Conservation (phyloP, 2,113 vertebrate species). For the Odobenus rosmarus region DNA sequence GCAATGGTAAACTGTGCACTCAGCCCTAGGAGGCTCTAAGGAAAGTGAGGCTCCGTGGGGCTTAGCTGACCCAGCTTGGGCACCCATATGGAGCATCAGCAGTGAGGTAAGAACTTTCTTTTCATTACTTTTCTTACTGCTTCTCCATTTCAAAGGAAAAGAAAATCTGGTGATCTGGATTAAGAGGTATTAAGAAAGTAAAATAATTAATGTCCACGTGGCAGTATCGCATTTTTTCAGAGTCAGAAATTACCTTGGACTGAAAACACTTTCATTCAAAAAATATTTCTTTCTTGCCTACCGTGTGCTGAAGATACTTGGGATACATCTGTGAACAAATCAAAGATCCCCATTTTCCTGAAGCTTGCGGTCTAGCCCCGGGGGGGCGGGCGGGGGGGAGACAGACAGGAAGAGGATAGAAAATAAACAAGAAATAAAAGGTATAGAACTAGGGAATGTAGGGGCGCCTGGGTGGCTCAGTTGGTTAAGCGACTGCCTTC, state of each 20-base stretch:
- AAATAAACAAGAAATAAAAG: neutral
- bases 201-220: neutral
- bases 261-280: neutral
- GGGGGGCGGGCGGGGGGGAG: too few species aligned
- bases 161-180: neutral
- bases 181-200: conserved; percentile 7
- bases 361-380: neutral
- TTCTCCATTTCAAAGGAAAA: conserved; percentile 11
- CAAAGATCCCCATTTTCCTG: neutral
- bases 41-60: neutral
- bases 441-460: neutral
- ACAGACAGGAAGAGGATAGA: neutral
- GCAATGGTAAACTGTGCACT: neutral
- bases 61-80: neutral
- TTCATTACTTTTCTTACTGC: neutral
- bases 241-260: conserved; percentile 12
- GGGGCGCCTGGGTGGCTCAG: too few species aligned
- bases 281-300: neutral
- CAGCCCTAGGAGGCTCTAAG: neutral
- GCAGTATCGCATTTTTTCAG: neutral
- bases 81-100: neutral
- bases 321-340: neutral
- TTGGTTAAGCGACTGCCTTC: too few species aligned
- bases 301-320: neutral
- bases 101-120: neutral